Evolutionary conservation across 2,888 invertebrate species (phyloP).

Genomic region (Eupsilia transversa): DNA sequence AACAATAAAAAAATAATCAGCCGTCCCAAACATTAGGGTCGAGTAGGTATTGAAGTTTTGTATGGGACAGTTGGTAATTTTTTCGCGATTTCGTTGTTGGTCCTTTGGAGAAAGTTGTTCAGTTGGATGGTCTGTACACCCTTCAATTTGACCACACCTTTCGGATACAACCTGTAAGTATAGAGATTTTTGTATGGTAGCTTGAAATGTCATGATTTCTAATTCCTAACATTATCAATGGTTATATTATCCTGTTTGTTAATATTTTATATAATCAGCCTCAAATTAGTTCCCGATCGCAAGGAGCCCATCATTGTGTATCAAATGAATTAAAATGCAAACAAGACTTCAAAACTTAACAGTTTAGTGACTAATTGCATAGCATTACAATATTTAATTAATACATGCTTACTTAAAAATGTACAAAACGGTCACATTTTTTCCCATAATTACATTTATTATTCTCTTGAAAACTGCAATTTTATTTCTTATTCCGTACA

Average conservation of each 20-base stretch:
- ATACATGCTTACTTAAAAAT: constrained; percentile 40
- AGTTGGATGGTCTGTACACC: no score
- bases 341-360: constrained; percentile 15
- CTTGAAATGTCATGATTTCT: background rate
- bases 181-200: background rate
- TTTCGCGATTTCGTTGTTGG: no score
- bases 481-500: constrained; percentile 64
- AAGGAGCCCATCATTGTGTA: background rate
- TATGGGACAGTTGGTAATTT: no score
- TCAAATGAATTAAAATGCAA: constrained; percentile 5
- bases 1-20: no score
- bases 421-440: constrained; percentile 42
- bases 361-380: constrained; percentile 39
- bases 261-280: background rate
- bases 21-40: no score
- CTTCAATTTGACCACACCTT: no score
- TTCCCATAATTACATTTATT: constrained; percentile 41
- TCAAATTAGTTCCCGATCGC: background rate
- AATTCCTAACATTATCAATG: background rate
- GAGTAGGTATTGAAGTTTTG: no score
- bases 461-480: constrained; percentile 52
- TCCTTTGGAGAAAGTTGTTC: no score
- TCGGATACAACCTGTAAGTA: no score
- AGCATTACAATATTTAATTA: constrained; percentile 48
- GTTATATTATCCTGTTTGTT: background rate